These are phyloP conservation scores for Heliconius sara DNA, from an alignment of 2,888 invertebrate species.

Conservation along the genomic window DNA sequence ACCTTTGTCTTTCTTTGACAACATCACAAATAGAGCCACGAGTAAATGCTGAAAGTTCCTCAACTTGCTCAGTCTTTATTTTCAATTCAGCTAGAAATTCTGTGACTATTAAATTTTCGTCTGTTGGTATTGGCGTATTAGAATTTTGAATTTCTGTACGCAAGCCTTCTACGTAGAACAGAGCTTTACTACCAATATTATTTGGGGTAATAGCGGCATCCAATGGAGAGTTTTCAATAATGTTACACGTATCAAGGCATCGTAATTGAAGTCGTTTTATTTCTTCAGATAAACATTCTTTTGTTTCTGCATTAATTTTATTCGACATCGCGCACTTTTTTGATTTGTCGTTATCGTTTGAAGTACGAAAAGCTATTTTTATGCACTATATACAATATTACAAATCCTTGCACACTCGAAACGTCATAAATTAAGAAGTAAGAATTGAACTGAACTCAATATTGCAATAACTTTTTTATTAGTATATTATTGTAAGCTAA, in stretches of 20 bases:
- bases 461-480: too few species aligned
- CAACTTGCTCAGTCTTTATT: conserved; percentile 63
- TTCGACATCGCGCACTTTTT: conserved; percentile 58
- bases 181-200: conserved; percentile 57
- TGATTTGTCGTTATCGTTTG: not conserved
- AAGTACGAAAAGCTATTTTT: not conserved
- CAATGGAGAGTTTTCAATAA: conserved; percentile 64
- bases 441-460: too few species aligned
- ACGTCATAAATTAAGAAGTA: too few species aligned
- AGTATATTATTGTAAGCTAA: not conserved
- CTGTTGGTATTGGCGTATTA: conserved; percentile 60
- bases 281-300: conserved; percentile 60
- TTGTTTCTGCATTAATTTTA: conserved; percentile 59
- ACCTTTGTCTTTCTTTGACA: conserved; percentile 71
- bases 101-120: conserved; percentile 66
- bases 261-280: conserved; percentile 62
- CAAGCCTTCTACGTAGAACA: conserved; percentile 66
- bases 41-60: conserved; percentile 68
- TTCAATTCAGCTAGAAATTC: conserved; percentile 69
- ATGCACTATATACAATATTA: not conserved
- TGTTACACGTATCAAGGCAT: conserved; percentile 62
- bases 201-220: conserved; percentile 55
- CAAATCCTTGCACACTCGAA: too few species aligned
- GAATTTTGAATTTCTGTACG: conserved; percentile 63
- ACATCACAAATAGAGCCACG: conserved; percentile 66